A percentile compares a stretch with the other conserved stretches of the same genome.
Evolutionary conservation across 2,888 invertebrate species (phyloP).

Genomic region (Artemia sinica): DNA sequence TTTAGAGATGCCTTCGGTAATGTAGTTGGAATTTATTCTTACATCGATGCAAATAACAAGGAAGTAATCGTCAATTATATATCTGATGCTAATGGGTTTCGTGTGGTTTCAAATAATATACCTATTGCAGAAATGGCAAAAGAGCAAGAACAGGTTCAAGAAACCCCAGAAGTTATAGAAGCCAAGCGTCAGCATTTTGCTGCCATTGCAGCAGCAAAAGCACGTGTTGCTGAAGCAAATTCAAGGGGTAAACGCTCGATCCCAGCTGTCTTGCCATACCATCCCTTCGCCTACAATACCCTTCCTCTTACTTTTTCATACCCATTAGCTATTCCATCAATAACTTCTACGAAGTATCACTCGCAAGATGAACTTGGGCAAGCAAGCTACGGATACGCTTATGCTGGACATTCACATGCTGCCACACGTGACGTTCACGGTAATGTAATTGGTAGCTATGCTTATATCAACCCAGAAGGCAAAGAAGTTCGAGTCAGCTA

Average conservation of each 20-base stretch:
- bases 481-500: conserved; percentile 27
- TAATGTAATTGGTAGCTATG: conserved; percentile 26
- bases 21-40: conserved; percentile 34
- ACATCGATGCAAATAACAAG: conserved; percentile 35
- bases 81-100: conserved; percentile 34
- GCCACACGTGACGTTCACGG: conserved; percentile 26
- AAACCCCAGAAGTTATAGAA: conserved; percentile 25
- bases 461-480: conserved; percentile 26
- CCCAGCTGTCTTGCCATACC: neutral
- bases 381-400: conserved; percentile 27
- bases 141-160: conserved; percentile 23
- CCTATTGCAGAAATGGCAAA: conserved; percentile 26
- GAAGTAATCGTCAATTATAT: conserved; percentile 33
- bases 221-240: neutral
- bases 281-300: conserved; percentile 18
- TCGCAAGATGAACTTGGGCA: conserved; percentile 27
- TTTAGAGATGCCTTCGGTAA: conserved; percentile 32
- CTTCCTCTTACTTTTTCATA: conserved; percentile 15
- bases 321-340: conserved; percentile 16
- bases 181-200: conserved; percentile 24
- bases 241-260: neutral
- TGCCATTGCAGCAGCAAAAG: conserved; percentile 15
- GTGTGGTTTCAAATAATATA: conserved; percentile 34
- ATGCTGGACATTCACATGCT: conserved; percentile 26
- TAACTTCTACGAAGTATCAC: conserved; percentile 24